Evolutionary conservation across 2,113 vertebrate species (phyloP).

Genomic region (Chinchilla lanigera): DNA sequence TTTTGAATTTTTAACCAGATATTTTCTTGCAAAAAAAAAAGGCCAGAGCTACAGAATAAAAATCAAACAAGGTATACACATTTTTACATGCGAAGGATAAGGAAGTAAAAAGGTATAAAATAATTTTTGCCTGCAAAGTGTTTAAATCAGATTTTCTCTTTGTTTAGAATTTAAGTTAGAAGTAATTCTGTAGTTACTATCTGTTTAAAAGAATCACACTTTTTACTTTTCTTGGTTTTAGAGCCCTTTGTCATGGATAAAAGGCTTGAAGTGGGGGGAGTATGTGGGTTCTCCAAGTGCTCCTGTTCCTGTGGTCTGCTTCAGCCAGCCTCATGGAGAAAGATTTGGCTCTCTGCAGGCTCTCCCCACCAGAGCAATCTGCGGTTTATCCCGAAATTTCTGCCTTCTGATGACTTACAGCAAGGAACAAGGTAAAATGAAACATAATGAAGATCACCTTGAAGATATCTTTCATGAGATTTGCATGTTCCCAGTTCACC

Average conservation of each 20-base stretch:
- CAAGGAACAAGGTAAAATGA: constrained; percentile 95
- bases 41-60: not conserved
- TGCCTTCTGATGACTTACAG: constrained; percentile 99
- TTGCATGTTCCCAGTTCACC: not conserved
- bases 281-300: constrained; percentile 98
- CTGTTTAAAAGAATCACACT: not conserved
- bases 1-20: not conserved
- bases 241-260: constrained; percentile 98
- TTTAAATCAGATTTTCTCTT: constrained; percentile 15
- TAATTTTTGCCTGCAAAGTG: not conserved
- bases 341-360: constrained; percentile 95
- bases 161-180: constrained; percentile 21
- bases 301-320: constrained; percentile 96
- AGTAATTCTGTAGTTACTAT: not conserved
- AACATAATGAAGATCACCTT: not conserved
- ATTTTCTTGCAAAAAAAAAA: not conserved
- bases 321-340: constrained; percentile 97
- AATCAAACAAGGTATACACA: not conserved
- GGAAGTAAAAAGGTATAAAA: not conserved
- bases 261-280: constrained; percentile 98
- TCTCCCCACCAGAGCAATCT: constrained; percentile 96
- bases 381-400: constrained; percentile 96
- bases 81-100: not conserved
- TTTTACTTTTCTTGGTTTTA: constrained; percentile 77
- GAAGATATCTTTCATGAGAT: not conserved